Base-by-base conservation (phyloP, 2,888 invertebrate species). In the Pristionchus mayeri region DNA sequence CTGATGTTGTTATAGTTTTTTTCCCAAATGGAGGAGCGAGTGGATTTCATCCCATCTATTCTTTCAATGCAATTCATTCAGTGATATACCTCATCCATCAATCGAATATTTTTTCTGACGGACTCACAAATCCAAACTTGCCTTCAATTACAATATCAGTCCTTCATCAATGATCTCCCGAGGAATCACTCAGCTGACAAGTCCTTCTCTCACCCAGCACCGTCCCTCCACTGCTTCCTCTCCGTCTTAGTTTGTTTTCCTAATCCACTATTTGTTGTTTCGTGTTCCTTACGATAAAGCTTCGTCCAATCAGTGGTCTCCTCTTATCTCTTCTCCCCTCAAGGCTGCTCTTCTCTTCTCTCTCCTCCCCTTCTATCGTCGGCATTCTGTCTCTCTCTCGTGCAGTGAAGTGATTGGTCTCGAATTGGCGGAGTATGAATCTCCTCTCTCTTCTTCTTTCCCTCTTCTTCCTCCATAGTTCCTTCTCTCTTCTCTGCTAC, bases 301-400 rank as follows among this genome's bases (percentile, higher is more conserved):
- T 6, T 63, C 24, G 21, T 37, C 71, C 3, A 37, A 34, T 37
- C 71, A 71, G 37, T 9, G 16, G 37, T 63, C 34, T 24, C n/a
- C n/a, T 71, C 71, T 71, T 40, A 71, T 71, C 71, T 21, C 67
- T 67, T 40, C 37, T 7, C n/a, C 37, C 67, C 67, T 67, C 67
- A 37, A 67, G 67, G 67, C 67, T 30, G 30, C 30, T 63, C 54
- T n/a, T 52, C 52, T 52, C 52, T 60, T 60, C n/a, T 44, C 44
- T 34, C 30, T 63, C 34, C 34, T 63, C 34, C 21, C 21, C 24
- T 63, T 63, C 63, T 63, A 30, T 63, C 63, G 6, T 27, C 34
- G 4, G 30, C 44, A 9, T 44, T 44, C 13, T 44, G 6, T 44
- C 44, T 44, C 34, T 18, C 63, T 7, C 4, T 63, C 63, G 13